These are phyloP conservation scores for Drymonia ruficornis DNA, from an alignment of 2,888 invertebrate species.

Conservation along the genomic window DNA sequence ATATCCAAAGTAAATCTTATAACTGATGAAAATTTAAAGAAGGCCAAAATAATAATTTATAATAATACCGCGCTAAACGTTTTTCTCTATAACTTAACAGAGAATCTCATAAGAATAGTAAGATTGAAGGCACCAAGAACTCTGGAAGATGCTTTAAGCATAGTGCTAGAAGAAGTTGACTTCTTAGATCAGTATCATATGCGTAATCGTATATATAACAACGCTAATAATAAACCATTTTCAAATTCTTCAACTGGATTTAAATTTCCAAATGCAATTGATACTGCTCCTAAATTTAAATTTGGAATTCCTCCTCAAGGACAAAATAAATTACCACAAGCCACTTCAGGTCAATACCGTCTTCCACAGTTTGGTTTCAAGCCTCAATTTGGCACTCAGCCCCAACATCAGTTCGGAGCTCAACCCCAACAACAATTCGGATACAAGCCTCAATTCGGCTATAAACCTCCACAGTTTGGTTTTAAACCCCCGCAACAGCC, in stretches of 20 bases:
- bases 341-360: no score
- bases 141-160: constrained; percentile 11
- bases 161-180: constrained; percentile 12
- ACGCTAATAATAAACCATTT: no score
- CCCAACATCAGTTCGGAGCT: neutral
- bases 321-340: neutral
- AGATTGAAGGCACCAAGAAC: constrained; percentile 9
- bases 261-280: neutral
- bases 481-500: no score
- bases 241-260: neutral
- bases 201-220: constrained; percentile 6
- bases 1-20: constrained; percentile 1
- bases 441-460: no score
- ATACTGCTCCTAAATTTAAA: neutral
- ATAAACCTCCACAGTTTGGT: no score
- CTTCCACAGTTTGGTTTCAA: no score
- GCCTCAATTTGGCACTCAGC: no score
- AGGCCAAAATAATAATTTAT: constrained; percentile 16
- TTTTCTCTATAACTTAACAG: constrained; percentile 19
- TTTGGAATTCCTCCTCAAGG: neutral
- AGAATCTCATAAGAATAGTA: constrained; percentile 15
- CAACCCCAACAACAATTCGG: no score
- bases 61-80: constrained; percentile 21
- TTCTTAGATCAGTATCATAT: constrained; percentile 8
- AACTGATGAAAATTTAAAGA: neutral